These are phyloP conservation scores for Cenopis cana DNA, from an alignment of 2,888 invertebrate species.

Conservation along the genomic window DNA sequence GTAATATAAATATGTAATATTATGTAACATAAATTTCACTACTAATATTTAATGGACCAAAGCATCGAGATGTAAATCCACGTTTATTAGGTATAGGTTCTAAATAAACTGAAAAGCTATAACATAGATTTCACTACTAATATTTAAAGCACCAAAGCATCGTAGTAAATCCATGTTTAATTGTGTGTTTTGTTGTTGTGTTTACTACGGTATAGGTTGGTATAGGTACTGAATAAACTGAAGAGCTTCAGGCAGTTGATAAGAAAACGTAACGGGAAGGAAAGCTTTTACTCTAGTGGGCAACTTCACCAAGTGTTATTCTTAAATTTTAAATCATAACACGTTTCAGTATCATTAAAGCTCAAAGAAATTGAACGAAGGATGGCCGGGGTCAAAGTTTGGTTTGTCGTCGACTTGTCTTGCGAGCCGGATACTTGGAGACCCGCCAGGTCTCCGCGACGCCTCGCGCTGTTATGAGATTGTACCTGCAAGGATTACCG, in stretches of 20 bases:
- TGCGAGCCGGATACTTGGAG: constrained; percentile 27
- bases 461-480: constrained; percentile 39
- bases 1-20: neutral
- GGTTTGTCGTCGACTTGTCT: constrained; percentile 43
- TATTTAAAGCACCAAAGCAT: too few species aligned
- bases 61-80: too few species aligned
- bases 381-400: constrained; percentile 41
- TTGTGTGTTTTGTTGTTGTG: too few species aligned
- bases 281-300: neutral
- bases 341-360: constrained; percentile 37
- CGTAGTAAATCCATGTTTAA: too few species aligned
- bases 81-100: neutral
- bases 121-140: too few species aligned
- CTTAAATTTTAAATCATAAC: constrained; percentile 22
- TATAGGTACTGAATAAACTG: neutral
- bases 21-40: neutral
- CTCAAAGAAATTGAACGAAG: constrained; percentile 34
- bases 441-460: constrained; percentile 32
- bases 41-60: neutral
- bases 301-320: neutral
- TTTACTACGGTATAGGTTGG: too few species aligned
- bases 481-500: constrained; percentile 41
- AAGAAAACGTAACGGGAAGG: neutral
- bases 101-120: neutral
- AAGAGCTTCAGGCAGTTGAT: neutral